Base-by-base conservation (phyloP, 2,888 invertebrate species). In the Ornithoptera priamus region DNA sequence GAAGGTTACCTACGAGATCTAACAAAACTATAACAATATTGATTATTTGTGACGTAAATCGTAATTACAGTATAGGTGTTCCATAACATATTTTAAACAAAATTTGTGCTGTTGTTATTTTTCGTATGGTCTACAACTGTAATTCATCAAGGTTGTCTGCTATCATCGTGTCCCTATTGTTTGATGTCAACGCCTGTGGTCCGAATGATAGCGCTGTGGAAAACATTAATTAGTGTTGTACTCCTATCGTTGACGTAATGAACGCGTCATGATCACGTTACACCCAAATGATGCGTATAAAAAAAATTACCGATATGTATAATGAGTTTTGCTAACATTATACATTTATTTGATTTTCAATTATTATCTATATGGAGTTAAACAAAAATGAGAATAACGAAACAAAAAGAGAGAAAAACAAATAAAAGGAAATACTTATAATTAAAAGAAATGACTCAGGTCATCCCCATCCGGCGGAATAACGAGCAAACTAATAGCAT, bases 81-180 rank as follows among this genome's bases (percentile, higher is more conserved):
- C 53, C 7, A n/a, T 53, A 50, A 53, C n/a, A 53, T n/a, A 53
- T n/a, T 53, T 53, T n/a, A n/a, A n/a, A 53, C 18, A 4, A 53
- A n/a, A 53, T n/a, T 18, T 5, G 24, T 17, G 20, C 39, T 20
- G 39, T 61, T 46, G 6, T 18, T 53, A n/a, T 53, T 53, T 53
- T n/a, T 36, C 59, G 20, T 50, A 17, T 61, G 50, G 53, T 42
- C 53, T 69, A 62, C 67, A 39, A 53, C 58, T 20, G 68, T 62
- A 62, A 56, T 62, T 62, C 15, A 61, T 42, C 82, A 82, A 83
- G 83, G 82, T 73, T 79, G 71, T 36, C 71, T 75, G 78, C 65
- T 81, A 81, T 82, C 83, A 76, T 72, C 74, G 73, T 72, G 78
- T 73, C 73, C 73, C 77, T 75, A 81, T 82, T 82, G 81, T 80